Evolutionary conservation across 2,113 vertebrate species (phyloP), one percentile per base, ranked within the genome.

Genomic region (Labeo catla): DNA sequence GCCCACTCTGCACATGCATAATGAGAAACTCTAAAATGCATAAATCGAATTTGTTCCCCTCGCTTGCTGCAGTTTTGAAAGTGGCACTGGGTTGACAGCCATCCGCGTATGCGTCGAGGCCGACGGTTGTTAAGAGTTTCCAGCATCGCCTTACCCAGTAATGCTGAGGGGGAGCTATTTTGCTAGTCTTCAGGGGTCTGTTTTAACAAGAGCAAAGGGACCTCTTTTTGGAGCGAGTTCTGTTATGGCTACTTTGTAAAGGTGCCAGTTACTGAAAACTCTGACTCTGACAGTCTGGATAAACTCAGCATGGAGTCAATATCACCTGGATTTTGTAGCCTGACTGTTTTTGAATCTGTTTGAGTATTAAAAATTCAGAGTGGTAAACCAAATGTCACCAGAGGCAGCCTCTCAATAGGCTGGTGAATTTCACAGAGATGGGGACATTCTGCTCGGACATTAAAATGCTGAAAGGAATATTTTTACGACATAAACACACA

Each of bases 11-110:
- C 84, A 86, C 90, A 87, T 91, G 90, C 88, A 91, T 93, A 91
- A 91, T 89, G 81, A 92, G 36, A 89, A 84, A 86, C 87, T 87
- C 82, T 83, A 83, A 86, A 87, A 86, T 8, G 87, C 89, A 91
- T 77, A 83, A 89, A 90, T 90, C 89, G 65, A 91, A 91, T 88
- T 90, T 90, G 88, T 91, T 90, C 89, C 84, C 72, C 76, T 91
- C 79, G 68, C 82, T 90, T 86, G 86, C 80, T 88, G 88, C 83
- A 84, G 87, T 89, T 91, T 88, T 89, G 83, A 84, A 84, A 87
- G 86, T 85, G 87, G 89, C 86, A 90, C 84, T 63, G 72, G 2
- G 61, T 85, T 90, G 86, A 89, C 88, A 86, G 89, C 86, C 74
- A 86, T 88, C 88, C 87, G 76, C 85, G 77, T 90, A 81, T 87